Evolutionary conservation across 1,140 invertebrate species (phyloP).

Genomic region (Drosophila tsacasi): DNA sequence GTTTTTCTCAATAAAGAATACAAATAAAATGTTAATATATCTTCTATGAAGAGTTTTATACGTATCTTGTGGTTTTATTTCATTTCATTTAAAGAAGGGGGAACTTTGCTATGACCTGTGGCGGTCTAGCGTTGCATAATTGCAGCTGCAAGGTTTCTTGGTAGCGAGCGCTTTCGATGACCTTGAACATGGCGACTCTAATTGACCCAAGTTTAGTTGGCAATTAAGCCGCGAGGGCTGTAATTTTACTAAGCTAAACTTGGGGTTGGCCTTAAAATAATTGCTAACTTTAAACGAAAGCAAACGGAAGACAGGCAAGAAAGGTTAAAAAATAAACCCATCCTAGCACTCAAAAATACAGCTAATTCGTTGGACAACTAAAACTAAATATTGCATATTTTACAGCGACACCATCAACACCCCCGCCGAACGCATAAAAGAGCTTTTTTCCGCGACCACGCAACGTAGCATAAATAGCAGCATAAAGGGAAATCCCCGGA

Average conservation of each 20-base stretch:
- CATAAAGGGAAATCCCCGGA: slow-evolving; percentile 44
- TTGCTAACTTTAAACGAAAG: not conserved
- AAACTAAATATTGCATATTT: slow-evolving; percentile 67
- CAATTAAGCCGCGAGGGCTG: slow-evolving; percentile 1
- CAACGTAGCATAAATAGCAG: slow-evolving; percentile 68
- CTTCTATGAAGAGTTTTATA: slow-evolving; percentile 29
- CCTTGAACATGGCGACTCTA: slow-evolving; percentile 48
- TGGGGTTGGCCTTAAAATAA: not conserved
- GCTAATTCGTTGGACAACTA: not conserved
- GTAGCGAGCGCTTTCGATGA: slow-evolving; percentile 30
- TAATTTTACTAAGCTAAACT: not conserved
- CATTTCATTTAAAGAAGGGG: not conserved
- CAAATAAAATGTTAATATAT: slow-evolving; percentile 27
- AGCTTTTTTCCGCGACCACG: slow-evolving; percentile 42
- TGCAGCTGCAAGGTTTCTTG: slow-evolving; percentile 16
- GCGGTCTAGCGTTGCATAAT: not conserved
- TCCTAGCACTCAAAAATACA: not conserved
- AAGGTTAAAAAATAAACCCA: no score
- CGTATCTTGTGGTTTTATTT: slow-evolving; percentile 52
- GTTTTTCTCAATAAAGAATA: slow-evolving; percentile 27
- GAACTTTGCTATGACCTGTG: not conserved
- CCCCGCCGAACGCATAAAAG: not conserved
- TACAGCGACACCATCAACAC: slow-evolving; percentile 47
- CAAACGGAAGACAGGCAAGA: not conserved
- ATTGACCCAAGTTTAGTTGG: slow-evolving; percentile 8